Base-by-base conservation (phyloP, 2,888 invertebrate species). In the Bugula neritina region DNA sequence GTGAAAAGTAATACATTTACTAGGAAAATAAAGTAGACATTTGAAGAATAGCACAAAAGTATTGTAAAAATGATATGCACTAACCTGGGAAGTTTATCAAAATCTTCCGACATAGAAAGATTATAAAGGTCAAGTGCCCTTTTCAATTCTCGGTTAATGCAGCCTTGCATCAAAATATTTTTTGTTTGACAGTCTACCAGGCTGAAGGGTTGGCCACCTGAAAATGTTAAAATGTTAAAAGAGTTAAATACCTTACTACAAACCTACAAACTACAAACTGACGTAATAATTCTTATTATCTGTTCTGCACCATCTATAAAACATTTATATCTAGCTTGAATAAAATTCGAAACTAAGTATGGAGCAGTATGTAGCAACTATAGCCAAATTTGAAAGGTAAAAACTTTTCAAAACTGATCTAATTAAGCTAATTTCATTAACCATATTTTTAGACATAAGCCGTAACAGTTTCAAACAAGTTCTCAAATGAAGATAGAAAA, bases 11-110 rank as follows among this genome's bases (percentile, higher is more conserved):
- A 43, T 10, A n/a, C n/a, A n/a, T n/a, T n/a, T n/a, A n/a, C n/a
- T n/a, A n/a, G n/a, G n/a, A n/a, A n/a, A n/a, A n/a, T n/a, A n/a
- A n/a, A n/a, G n/a, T n/a, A n/a, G n/a, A n/a, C n/a, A n/a, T n/a
- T n/a, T n/a, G n/a, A n/a, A n/a, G n/a, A n/a, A n/a, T n/a, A n/a
- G n/a, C n/a, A n/a, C n/a, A n/a, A n/a, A n/a, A 43, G 43, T 17
- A 43, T 43, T 43, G 17, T 43, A 17, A 10, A 17, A 43, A 10
- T 43, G 43, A 43, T n/a, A n/a, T n/a, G 43, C 43, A 43, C 71
- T 69, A 74, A 81, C 81, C 81, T 80, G 58, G 75, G 73, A n/a
- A 81, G 74, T 1, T 3, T 52, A 73, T 82, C 79, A 75, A 81
- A 80, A 72, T 80, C 77, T 74, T 82, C 81, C 71, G 74, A 75